Evolutionary conservation across 2,797 vertebrate species (phyloP).

Genomic region (Malacoraja senta): DNA sequence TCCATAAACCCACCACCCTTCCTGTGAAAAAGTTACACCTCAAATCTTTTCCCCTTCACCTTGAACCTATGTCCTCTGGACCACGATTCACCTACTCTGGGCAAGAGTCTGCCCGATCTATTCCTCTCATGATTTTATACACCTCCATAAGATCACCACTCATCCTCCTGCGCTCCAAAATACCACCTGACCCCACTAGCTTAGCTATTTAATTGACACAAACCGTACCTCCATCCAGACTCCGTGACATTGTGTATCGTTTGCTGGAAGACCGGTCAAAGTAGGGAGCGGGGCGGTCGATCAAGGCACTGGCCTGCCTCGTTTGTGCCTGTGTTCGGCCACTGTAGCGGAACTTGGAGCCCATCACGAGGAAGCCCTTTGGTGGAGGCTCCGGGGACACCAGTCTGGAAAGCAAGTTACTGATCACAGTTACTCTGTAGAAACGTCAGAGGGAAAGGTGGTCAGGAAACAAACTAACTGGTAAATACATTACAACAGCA

Average conservation of each 20-base stretch:
- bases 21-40: no score
- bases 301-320: slow-evolving; percentile 87
- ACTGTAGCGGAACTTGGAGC: slow-evolving; percentile 95
- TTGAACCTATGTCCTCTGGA: no score
- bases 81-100: no score
- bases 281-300: slow-evolving; percentile 86
- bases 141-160: no score
- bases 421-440: not conserved
- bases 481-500: not conserved
- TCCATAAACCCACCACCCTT: no score
- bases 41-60: no score
- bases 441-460: not conserved
- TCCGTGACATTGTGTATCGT: slow-evolving; percentile 90
- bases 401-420: slow-evolving; percentile 58
- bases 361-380: slow-evolving; percentile 95
- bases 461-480: not conserved
- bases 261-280: slow-evolving; percentile 94
- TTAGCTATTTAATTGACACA: not conserved
- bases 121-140: no score
- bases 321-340: slow-evolving; percentile 94
- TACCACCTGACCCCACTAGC: no score
- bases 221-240: slow-evolving; percentile 86
- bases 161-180: no score
- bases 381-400: slow-evolving; percentile 93
- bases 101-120: no score